Conservation (phyloP, 53 echinoderm and acorn worm genomes). For the Luidia sarsii region DNA sequence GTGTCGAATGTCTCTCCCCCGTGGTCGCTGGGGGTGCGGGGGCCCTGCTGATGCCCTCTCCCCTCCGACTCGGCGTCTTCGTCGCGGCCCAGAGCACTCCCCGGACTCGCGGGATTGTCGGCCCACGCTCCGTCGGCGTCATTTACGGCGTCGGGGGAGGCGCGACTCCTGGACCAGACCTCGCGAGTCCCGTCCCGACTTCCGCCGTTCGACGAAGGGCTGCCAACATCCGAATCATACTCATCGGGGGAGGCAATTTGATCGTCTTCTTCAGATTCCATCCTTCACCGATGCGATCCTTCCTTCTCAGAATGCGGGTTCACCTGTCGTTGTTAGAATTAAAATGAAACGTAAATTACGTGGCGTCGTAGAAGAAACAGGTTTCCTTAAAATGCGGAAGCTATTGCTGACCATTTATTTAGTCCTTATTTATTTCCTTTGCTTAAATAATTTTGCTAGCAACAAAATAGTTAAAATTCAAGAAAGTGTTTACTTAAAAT, state of each 20-base stretch:
- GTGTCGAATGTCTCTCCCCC: constrained; percentile 16
- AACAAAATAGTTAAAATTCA: too few relatives aligned
- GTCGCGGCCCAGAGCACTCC: background rate
- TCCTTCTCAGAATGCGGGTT: background rate
- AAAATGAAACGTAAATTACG: background rate
- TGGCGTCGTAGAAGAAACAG: too few relatives aligned
- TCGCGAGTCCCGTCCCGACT: too few relatives aligned
- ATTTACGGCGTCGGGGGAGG: background rate
- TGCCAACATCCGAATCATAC: background rate
- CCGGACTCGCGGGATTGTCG: constrained; percentile 15
- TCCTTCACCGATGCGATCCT: background rate
- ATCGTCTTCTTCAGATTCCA: constrained; percentile 40
- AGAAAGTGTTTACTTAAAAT: background rate
- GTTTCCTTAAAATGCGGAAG: too few relatives aligned
- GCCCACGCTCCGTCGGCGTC: too few relatives aligned
- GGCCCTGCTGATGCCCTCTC: background rate
- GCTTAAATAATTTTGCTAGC: too few relatives aligned
- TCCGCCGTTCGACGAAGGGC: background rate
- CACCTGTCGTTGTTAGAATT: background rate
- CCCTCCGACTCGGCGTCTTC: background rate
- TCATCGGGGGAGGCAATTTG: constrained; percentile 6
- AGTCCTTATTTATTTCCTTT: too few relatives aligned
- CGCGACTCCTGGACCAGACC: too few relatives aligned
- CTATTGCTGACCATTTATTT: too few relatives aligned
- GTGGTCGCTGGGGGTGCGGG: constrained; percentile 39